Conservation (phyloP, 2,113 vertebrate species). For the Cavia porcellus region DNA sequence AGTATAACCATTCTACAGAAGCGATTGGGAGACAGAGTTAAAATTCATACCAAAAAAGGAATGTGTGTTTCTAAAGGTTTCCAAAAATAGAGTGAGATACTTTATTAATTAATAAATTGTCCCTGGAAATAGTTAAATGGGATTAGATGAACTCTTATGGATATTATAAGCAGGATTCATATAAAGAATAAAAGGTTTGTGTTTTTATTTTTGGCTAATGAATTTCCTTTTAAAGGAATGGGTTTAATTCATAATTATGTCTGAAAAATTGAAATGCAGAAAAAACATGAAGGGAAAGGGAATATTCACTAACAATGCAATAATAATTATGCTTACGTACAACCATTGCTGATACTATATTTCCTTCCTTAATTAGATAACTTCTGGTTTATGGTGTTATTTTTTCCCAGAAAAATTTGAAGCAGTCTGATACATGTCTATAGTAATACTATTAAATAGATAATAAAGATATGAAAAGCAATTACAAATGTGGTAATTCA, state of each 20-base stretch:
- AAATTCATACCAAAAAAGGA: constrained; percentile 3
- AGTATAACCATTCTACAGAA: neutral
- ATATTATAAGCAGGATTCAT: neutral
- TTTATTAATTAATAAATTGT: constrained; percentile 23
- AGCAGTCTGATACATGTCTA: neutral
- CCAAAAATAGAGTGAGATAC: neutral
- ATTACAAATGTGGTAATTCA: constrained; percentile 7
- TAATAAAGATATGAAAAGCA: neutral
- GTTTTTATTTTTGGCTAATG: neutral
- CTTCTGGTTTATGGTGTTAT: neutral
- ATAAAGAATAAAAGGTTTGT: neutral
- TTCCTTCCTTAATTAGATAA: neutral
- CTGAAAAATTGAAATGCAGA: neutral
- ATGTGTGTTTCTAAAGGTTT: neutral
- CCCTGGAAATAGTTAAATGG: neutral
- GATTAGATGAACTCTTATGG: neutral
- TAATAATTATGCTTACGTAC: neutral
- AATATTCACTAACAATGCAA: neutral
- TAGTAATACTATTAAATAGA: neutral
- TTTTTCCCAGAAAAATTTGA: neutral
- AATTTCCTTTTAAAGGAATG: neutral
- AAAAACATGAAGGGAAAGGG: neutral
- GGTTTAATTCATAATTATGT: neutral
- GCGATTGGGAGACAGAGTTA: neutral
- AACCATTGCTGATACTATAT: neutral